A percentile compares a stretch with the other conserved stretches of the same genome.
Conservation (phyloP, 2,888 invertebrate genomes). For the Drosophila helvetica region DNA sequence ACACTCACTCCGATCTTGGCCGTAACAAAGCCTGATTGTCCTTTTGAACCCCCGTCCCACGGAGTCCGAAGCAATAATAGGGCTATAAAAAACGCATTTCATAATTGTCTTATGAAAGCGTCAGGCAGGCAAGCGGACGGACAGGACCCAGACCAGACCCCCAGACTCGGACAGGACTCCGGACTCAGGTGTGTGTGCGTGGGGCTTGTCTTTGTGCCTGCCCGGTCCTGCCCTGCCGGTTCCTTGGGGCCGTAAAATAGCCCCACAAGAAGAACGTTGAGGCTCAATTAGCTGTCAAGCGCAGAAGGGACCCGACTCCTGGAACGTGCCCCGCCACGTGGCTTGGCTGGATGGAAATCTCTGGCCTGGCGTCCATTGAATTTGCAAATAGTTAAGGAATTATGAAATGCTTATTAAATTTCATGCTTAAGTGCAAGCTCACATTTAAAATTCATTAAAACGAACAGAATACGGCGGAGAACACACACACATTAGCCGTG, state of each 20-base stretch:
- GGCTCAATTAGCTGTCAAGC: conserved; percentile 73
- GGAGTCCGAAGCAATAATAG: conserved; percentile 53
- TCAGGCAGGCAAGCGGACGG: conserved; percentile 16
- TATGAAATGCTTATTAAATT: conserved; percentile 61
- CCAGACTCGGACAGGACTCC: conserved; percentile 16
- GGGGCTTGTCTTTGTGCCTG: conserved; percentile 38
- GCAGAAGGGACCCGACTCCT: conserved; percentile 33
- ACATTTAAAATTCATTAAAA: conserved; percentile 74
- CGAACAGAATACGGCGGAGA: conserved; percentile 31
- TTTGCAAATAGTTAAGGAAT: conserved; percentile 51
- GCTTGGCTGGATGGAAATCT: conserved; percentile 6
- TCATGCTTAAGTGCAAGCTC: conserved; percentile 27
- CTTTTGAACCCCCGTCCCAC: conserved; percentile 1
- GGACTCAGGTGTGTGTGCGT: conserved; percentile 21
- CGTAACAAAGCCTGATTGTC: conserved; percentile 43
- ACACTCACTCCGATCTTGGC: conserved; percentile 28
- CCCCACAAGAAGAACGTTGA: conserved; percentile 50
- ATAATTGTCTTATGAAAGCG: conserved; percentile 72
- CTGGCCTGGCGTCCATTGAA: conserved; percentile 36
- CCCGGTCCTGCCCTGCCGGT: not conserved
- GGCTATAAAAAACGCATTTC: conserved; percentile 73
- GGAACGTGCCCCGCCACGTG: conserved; percentile 10
- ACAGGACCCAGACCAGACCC: conserved; percentile 15
- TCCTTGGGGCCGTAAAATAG: conserved; percentile 59
- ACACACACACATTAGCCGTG: conserved; percentile 47